phyloP scores from a whole-genome alignment of 2,113 vertebrate genomes.

The Dasypus novemcinctus region DNA sequence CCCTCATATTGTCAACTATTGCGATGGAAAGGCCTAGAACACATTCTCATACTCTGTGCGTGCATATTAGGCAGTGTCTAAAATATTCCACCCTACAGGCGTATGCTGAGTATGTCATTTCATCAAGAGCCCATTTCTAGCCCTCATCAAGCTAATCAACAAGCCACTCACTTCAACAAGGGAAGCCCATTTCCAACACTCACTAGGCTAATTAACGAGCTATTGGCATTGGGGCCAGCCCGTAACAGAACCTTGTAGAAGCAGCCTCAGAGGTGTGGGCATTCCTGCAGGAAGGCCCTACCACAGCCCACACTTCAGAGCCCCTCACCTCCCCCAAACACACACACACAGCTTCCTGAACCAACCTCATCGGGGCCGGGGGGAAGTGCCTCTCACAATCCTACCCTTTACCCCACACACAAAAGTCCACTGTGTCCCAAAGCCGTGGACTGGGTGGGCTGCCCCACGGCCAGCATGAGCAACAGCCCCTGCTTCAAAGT shows the following conservation, averaged over 20 bases:
- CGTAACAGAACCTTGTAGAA: not conserved
- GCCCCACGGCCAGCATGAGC: not conserved
- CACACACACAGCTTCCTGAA: not conserved
- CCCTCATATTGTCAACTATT: not conserved
- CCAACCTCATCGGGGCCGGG: not conserved
- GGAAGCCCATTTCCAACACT: not conserved
- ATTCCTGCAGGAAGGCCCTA: not conserved
- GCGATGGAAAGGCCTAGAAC: not conserved
- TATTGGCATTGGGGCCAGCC: not conserved
- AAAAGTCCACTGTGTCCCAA: not conserved
- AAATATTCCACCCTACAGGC: not conserved
- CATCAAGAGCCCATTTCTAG: not conserved
- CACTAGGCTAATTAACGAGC: not conserved
- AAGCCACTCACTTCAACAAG: not conserved
- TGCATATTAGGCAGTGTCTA: not conserved
- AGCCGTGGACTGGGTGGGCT: no score
- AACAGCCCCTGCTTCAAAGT: not conserved
- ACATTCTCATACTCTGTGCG: not conserved
- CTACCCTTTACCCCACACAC: not conserved
- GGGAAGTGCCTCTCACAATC: not conserved
- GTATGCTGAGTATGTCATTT: not conserved
- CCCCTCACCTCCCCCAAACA: no score
- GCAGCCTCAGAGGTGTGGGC: not conserved
- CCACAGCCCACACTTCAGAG: not conserved
- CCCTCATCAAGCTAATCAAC: not conserved